Conservation (phyloP, 2,888 invertebrate species). For the Tromatobia lineatoria region DNA sequence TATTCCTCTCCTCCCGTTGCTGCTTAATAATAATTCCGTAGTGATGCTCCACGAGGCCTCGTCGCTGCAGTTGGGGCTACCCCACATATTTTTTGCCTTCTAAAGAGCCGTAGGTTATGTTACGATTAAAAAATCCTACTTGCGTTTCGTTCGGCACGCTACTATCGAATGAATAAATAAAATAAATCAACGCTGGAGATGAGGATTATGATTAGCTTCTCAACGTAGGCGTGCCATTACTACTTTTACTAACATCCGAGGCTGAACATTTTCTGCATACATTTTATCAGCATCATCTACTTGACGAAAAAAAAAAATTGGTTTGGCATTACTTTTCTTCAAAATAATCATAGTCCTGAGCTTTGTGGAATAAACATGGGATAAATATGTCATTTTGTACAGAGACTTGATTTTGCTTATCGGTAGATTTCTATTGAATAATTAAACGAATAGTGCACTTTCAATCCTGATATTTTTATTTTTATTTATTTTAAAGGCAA, state of each 20-base stretch:
- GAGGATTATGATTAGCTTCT: constrained; percentile 32
- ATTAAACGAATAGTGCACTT: too few relatives aligned
- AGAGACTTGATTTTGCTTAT: too few relatives aligned
- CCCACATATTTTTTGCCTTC: constrained; percentile 21
- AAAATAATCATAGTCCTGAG: too few relatives aligned
- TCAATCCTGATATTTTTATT: too few relatives aligned
- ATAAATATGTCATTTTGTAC: too few relatives aligned
- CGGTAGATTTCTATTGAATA: too few relatives aligned
- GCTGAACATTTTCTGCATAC: neutral
- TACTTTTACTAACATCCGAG: constrained; percentile 13
- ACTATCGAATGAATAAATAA: constrained; percentile 29
- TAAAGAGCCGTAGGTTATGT: constrained; percentile 30
- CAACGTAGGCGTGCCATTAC: constrained; percentile 26
- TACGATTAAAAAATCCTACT: constrained; percentile 36
- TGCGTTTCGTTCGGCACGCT: constrained; percentile 53
- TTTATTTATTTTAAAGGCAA: too few relatives aligned
- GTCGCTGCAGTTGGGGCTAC: constrained; percentile 15
- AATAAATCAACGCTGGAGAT: constrained; percentile 29
- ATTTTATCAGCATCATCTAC: neutral
- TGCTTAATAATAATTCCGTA: constrained; percentile 73
- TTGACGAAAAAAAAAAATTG: too few relatives aligned
- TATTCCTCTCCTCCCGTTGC: constrained; percentile 62
- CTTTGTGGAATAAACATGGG: too few relatives aligned
- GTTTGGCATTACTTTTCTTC: too few relatives aligned
- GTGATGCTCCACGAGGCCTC: constrained; percentile 58